Evolutionary conservation across 2,888 invertebrate species (phyloP).

Genomic region (Anoplius nigerrimus): DNA sequence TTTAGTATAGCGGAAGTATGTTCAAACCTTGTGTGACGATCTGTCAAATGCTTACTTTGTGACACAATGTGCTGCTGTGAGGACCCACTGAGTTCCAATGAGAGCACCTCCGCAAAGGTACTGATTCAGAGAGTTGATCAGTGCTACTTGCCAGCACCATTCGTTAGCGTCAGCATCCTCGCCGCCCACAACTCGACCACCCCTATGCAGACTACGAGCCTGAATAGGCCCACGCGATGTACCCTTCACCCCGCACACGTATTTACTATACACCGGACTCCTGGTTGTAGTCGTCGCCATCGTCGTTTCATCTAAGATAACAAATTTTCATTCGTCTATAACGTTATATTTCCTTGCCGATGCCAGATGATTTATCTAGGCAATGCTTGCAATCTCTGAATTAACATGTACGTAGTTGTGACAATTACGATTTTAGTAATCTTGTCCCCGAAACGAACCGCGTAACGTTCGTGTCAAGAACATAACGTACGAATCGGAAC

Average conservation of each 20-base stretch:
- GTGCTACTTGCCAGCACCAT: constrained; percentile 97
- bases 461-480: too few species aligned
- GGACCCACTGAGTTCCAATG: constrained; percentile 95
- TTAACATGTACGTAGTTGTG: neutral
- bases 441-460: too few species aligned
- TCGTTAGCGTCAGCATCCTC: constrained; percentile 93
- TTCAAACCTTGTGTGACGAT: too few species aligned
- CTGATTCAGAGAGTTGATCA: constrained; percentile 94
- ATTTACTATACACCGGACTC: constrained; percentile 89
- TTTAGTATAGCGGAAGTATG: too few species aligned
- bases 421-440: too few species aligned
- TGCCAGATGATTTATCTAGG: too few species aligned
- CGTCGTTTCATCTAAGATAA: constrained; percentile 56
- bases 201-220: constrained; percentile 63
- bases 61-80: constrained; percentile 95
- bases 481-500: too few species aligned
- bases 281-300: constrained; percentile 78
- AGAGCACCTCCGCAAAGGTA: constrained; percentile 95
- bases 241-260: constrained; percentile 95
- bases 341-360: too few species aligned
- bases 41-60: constrained; percentile 82
- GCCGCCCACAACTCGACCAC: constrained; percentile 88
- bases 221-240: constrained; percentile 77
- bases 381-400: too few species aligned
- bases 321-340: neutral